These are phyloP conservation scores for Drosophila meridionalis DNA, from an alignment of 2,888 invertebrate species.

Conservation along the genomic window DNA sequence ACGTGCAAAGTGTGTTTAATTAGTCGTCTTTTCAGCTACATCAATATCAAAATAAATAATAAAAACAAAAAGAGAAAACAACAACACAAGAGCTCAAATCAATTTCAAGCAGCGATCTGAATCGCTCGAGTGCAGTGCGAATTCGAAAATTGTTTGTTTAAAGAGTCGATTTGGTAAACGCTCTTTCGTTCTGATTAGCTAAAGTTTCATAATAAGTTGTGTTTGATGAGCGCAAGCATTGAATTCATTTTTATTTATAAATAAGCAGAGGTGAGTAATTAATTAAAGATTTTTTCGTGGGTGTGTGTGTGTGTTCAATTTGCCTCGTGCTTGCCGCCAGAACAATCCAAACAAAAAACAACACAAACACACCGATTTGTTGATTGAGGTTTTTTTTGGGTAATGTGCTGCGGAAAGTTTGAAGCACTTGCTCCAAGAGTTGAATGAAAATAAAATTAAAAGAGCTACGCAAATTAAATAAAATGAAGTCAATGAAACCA, in stretches of 20 bases:
- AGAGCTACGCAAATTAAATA: slow-evolving; percentile 55
- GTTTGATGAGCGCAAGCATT: slow-evolving; percentile 26
- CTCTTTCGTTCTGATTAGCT: slow-evolving; percentile 2
- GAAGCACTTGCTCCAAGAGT: slow-evolving; percentile 51
- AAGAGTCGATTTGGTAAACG: background rate
- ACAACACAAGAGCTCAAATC: slow-evolving; percentile 8
- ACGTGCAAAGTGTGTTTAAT: slow-evolving; percentile 64
- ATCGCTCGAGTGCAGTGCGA: slow-evolving; percentile 41
- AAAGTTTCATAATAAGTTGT: background rate
- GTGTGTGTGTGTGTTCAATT: slow-evolving; percentile 13
- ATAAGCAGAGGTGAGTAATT: slow-evolving; percentile 66
- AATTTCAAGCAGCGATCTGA: slow-evolving; percentile 8
- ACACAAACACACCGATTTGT: slow-evolving; percentile 54
- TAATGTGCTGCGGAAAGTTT: slow-evolving; percentile 12
- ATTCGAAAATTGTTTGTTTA: slow-evolving; percentile 17
- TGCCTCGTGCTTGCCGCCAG: slow-evolving; percentile 8
- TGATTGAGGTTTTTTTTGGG: slow-evolving; percentile 24
- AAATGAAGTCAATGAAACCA: slow-evolving; percentile 60
- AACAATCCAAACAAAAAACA: slow-evolving; percentile 35
- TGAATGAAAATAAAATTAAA: slow-evolving; percentile 31
- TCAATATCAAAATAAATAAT: slow-evolving; percentile 7
- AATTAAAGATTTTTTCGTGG: slow-evolving; percentile 20
- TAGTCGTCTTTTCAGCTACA: slow-evolving; percentile 27
- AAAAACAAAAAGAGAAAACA: slow-evolving; percentile 42
- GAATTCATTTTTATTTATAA: slow-evolving; percentile 55